Conservation (phyloP, 2,113 vertebrate genomes). For the Xiphophorus hellerii region DNA sequence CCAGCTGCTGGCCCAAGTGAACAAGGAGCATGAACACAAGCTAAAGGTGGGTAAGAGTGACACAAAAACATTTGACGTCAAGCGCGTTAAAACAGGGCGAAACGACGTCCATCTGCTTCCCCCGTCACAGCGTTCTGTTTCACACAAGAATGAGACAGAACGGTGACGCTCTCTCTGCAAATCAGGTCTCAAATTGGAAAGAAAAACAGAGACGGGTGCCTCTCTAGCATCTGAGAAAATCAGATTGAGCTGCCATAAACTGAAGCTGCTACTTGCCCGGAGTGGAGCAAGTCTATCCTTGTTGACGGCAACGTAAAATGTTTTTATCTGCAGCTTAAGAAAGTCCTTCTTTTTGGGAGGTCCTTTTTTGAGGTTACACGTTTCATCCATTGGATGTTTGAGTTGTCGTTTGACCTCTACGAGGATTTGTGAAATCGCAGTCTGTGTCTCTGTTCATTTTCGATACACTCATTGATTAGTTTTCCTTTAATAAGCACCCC, state of each 20-base stretch:
- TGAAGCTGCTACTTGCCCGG: neutral
- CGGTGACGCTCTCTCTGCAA: slow-evolving; percentile 5
- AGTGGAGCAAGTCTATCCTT: neutral
- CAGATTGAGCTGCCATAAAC: neutral
- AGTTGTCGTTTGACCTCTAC: neutral
- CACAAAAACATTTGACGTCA: too few species aligned
- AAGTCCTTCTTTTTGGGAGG: too few species aligned
- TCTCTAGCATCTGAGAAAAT: neutral
- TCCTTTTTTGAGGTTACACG: neutral
- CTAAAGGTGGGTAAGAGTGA: slow-evolving; percentile 84
- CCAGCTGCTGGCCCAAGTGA: slow-evolving; percentile 92
- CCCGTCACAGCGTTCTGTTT: neutral
- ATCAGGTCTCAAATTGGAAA: slow-evolving; percentile 2
- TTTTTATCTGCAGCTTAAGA: neutral
- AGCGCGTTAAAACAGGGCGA: neutral
- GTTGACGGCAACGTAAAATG: neutral
- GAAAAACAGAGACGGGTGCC: neutral
- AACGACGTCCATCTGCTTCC: neutral
- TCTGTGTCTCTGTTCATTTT: neutral
- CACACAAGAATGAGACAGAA: neutral
- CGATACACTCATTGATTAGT: neutral
- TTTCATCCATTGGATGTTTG: neutral
- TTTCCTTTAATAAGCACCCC: slow-evolving; percentile 18
- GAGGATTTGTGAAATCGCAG: neutral
- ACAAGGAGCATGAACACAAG: slow-evolving; percentile 98